Evolutionary conservation across 2,113 vertebrate species (phyloP), one percentile per base, ranked within the genome.

Genomic region (Alosa alosa): DNA sequence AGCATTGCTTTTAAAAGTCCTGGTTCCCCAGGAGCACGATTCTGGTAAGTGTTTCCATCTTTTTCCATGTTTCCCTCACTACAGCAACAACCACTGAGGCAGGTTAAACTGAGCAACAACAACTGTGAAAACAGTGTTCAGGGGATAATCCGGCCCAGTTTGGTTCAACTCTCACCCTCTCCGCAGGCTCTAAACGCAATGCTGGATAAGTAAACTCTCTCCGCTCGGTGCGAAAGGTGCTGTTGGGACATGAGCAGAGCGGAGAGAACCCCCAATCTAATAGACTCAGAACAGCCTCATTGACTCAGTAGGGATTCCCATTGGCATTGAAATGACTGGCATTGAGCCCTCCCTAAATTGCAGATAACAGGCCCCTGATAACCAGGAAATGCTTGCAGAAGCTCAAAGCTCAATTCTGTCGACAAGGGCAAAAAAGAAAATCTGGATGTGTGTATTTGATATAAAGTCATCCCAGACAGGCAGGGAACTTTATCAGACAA

Each of bases 261-360:
- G 17, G 49, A 81, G 82, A 31, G 31, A 78, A 41, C 11, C 72
- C 72, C 72, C 52, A 83, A 83, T 89, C 84, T 81, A 49, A 85
- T 86, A 46, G 75, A 82, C 45, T 82, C 64, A 45, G 84, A 83
- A 68, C 83, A 86, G 82, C 64, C 82, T 83, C 64, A 83, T 82
- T 83, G 83, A 88, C 87, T 89, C 82, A 85, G 82, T 47, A 83
- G 85, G 87, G 85, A 90, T 86, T 90, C 89, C 81, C 57, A 83
- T 20, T 50, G 50, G 82, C 83, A 85, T 57, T 84, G 81, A 87
- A 82, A 87, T 84, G 64, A 75, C 78, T 82, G 75, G 20, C 64
- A 84, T 49, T 81, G 52, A 85, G 85, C 68, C 31, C 18, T 81
- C 83, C 84, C 60, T 85, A 81, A 57, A 85, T 85, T 60, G 20